Evolutionary conservation across 2,797 vertebrate species (phyloP).

Genomic region (Sarcophilus harrisii): DNA sequence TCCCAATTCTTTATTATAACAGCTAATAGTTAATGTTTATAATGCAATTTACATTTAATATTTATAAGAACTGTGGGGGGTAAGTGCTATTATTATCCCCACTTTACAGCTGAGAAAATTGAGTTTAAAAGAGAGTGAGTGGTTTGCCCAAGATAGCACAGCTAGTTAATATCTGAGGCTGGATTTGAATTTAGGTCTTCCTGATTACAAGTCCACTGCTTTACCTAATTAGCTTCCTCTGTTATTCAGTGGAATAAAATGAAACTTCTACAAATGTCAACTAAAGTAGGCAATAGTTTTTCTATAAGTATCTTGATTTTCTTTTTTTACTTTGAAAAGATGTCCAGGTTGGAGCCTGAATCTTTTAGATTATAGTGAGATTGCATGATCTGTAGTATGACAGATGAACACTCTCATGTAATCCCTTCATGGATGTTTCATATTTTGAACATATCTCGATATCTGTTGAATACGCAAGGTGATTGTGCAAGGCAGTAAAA

Average conservation of each 20-base stretch:
- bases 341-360: not conserved
- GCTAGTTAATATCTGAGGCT: too few relatives aligned
- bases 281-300: not conserved
- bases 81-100: not conserved
- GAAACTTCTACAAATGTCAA: not conserved
- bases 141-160: too few relatives aligned
- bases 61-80: not conserved
- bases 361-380: not conserved
- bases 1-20: not conserved
- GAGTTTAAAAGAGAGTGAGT: too few relatives aligned
- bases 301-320: not conserved
- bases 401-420: not conserved
- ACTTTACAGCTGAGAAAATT: too few relatives aligned
- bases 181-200: too few relatives aligned
- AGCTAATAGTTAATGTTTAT: not conserved
- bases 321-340: not conserved
- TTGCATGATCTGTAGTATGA: not conserved
- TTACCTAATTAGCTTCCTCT: not conserved
- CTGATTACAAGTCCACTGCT: too few relatives aligned
- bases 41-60: not conserved
- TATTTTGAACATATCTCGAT: not conserved
- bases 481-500: not conserved
- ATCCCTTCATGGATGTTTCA: not conserved
- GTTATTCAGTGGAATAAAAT: not conserved
- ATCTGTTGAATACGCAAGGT: not conserved